Evolutionary conservation across 2,888 invertebrate species (phyloP), one percentile per base, ranked within the genome.

Genomic region (Calliscelio sp.): DNA sequence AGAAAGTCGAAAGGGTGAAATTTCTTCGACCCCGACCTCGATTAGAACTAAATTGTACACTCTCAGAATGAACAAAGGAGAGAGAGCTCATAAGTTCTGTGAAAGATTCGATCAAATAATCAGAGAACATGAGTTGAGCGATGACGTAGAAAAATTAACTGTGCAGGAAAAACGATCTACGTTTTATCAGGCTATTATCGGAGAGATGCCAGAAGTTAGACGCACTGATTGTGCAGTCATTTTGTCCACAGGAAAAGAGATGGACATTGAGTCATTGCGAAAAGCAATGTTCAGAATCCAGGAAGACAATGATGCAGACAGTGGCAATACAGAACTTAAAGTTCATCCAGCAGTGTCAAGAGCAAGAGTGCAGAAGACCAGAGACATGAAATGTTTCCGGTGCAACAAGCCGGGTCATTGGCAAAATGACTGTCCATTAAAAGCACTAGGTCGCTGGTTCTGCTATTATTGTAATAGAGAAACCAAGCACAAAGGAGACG

Each of bases 111-210:
- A 86, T 25, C 77, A 78, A 53, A 81, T 86, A 0, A 63, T 81
- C 7, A 44, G 71, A 22, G 80, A 86, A 22, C 80, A 84, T 14
- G 75, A 81, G n/a, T 11, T 51, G 25, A 81, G 74, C 49, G 51
- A 73, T 38, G 81, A 74, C 44, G 57, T 63, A 49, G 35, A 78
- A 44, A 77, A 70, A 20, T 49, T 82, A 16, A 66, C 65, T n/a
- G 73, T 63, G 7, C 79, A 77, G 74, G 74, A 82, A 10, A 82
- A 80, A 14, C 22, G 81, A 5, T 63, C 83, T 0, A 85, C 81
- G 4, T 85, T 86, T 16, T 84, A 84, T 53, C 85, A 86, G 66
- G 85, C 84, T 1, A 66, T 85, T 1, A 80, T 81, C 25, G 74
- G 68, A 38, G 81, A 51, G 10, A 71, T 86, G 63, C 61, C 85